A percentile compares a stretch with the other conserved stretches of the same genome.
These are phyloP conservation scores for Heliconius hermathena DNA, from an alignment of 1,140 invertebrate species.

Conservation along the genomic window DNA sequence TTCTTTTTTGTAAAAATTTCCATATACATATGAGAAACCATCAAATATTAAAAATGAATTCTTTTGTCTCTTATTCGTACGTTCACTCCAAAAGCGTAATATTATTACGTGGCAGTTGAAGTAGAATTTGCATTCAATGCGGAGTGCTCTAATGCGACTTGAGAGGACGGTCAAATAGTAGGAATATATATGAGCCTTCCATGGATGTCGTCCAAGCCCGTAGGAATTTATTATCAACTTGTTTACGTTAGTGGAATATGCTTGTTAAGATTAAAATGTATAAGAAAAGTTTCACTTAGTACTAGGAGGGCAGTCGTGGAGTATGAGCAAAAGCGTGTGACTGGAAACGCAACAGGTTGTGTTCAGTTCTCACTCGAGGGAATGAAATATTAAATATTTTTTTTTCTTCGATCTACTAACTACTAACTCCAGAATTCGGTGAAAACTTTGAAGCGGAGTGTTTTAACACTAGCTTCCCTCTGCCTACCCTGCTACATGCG, in stretches of 20 bases:
- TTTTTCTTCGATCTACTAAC: no score
- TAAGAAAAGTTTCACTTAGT: no score
- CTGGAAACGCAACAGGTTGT: no score
- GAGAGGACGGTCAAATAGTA: conserved; percentile 28
- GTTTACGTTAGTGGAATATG: not conserved
- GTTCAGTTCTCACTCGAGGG: no score
- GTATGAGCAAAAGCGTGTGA: no score
- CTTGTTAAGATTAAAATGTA: not conserved
- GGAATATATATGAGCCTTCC: not conserved
- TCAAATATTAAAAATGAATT: not conserved
- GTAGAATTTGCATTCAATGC: conserved; percentile 51
- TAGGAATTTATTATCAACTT: not conserved
- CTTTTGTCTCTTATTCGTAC: not conserved
- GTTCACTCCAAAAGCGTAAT: conserved; percentile 7
- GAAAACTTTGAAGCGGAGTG: no score
- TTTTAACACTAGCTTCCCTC: no score
- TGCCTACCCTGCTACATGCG: no score
- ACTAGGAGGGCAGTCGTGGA: no score
- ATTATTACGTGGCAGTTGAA: conserved; percentile 21
- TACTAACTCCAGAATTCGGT: no score
- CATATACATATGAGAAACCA: not conserved
- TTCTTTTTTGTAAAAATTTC: no score
- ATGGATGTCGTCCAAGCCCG: not conserved
- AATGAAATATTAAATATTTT: no score
- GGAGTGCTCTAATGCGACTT: conserved; percentile 31